Percentiles rank a stretch among this genome's conserved stretches.
phyloP scores from a whole-genome alignment of 2,888 invertebrate species.

The Chloroclystis v-ata region DNA sequence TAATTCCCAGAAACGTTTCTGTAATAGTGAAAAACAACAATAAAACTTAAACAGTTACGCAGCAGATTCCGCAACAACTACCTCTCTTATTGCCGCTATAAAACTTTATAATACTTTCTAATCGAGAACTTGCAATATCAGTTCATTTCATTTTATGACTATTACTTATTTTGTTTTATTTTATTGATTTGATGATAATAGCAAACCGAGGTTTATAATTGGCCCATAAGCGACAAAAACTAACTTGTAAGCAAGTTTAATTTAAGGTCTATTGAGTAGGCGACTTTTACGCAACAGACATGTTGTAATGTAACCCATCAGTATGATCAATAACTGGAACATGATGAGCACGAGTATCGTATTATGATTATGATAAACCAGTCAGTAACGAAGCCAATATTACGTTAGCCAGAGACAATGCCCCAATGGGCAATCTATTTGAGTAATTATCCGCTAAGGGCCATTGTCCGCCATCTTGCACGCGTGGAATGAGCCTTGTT shows the following conservation, averaged over 20 bases:
- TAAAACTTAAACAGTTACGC: conserved; percentile 22
- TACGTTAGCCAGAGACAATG: conserved; percentile 66
- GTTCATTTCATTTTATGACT: conserved; percentile 6
- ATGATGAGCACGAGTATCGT: conserved; percentile 22
- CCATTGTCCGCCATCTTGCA: conserved; percentile 76
- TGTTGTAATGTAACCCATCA: no score
- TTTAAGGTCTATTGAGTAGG: no score
- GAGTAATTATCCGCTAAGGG: conserved; percentile 77
- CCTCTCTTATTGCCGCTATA: conserved; percentile 20
- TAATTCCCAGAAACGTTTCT: conserved; percentile 4
- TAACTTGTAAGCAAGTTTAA: no score
- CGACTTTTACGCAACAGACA: no score
- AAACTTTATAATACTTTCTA: conserved; percentile 27
- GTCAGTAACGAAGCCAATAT: conserved; percentile 58
- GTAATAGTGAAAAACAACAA: conserved; percentile 18
- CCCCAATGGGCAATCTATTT: conserved; percentile 78
- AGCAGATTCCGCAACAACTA: conserved; percentile 17
- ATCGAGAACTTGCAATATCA: conserved; percentile 17
- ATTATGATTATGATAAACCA: conserved; percentile 43
- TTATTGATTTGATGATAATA: neutral
- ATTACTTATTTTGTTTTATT: neutral
- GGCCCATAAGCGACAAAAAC: no score
- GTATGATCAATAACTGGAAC: no score
- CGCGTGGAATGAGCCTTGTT: conserved; percentile 73
- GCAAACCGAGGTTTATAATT: no score